Conservation (phyloP, 2,113 vertebrate genomes). For the Actinemys pallida region DNA sequence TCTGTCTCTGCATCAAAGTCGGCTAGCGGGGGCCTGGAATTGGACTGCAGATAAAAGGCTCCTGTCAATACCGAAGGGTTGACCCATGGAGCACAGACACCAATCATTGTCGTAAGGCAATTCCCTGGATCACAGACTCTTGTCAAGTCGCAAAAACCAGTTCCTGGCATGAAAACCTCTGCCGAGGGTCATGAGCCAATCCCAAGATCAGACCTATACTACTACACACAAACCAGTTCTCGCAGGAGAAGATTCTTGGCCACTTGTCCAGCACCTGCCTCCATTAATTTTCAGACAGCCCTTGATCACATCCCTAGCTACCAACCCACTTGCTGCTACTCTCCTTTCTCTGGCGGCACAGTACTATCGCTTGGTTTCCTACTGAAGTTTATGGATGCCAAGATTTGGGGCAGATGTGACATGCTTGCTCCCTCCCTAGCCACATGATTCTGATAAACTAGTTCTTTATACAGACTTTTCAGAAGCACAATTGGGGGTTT, state of each 20-base stretch:
- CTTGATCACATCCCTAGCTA: neutral
- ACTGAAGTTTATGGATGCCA: rapidly evolving
- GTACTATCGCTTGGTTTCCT: rapidly evolving
- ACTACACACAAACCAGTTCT: rapidly evolving
- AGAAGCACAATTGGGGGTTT: neutral
- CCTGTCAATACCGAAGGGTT: neutral
- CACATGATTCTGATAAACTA: too few relatives aligned
- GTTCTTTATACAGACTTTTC: neutral
- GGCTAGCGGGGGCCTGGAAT: neutral
- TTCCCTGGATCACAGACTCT: neutral
- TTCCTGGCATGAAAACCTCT: neutral
- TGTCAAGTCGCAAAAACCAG: neutral
- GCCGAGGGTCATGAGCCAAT: neutral
- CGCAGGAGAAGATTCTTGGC: rapidly evolving
- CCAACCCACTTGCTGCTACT: neutral
- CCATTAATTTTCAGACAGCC: rapidly evolving
- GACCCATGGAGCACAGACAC: neutral
- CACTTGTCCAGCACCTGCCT: rapidly evolving
- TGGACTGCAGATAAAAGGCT: neutral
- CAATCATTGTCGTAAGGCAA: neutral
- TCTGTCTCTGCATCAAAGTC: too few relatives aligned
- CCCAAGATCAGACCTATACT: neutral
- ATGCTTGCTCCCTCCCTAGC: neutral
- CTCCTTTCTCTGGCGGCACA: neutral
- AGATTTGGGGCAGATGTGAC: neutral